Conservation (phyloP, 2,797 vertebrate genomes). For the Bradypodion pumilum region DNA sequence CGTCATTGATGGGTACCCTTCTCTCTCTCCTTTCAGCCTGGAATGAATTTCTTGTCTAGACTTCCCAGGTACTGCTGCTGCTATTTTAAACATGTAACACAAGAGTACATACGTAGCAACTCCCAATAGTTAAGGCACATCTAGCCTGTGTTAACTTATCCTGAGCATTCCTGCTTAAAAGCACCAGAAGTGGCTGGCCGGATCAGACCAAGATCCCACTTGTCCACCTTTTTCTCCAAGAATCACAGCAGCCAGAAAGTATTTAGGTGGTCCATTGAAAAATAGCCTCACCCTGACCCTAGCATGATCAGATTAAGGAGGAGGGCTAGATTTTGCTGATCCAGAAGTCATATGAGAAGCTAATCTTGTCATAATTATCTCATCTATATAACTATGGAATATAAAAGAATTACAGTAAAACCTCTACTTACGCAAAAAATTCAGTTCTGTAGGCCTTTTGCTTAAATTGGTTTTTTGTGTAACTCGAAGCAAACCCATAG, state of each 20-base stretch:
- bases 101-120: not conserved
- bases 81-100: not conserved
- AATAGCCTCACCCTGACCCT: not conserved
- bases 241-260: not conserved
- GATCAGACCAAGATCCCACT: not conserved
- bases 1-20: not conserved
- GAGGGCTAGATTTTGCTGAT: too few species aligned
- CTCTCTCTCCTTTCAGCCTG: not conserved
- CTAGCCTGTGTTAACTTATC: not conserved
- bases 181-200: not conserved
- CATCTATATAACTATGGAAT: not conserved
- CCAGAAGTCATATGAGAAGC: not conserved
- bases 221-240: not conserved
- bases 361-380: not conserved
- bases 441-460: too few species aligned
- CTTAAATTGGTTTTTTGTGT: too few species aligned
- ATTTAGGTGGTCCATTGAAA: not conserved
- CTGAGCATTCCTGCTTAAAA: not conserved
- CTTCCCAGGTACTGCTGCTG: not conserved
- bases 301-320: not conserved
- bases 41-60: not conserved
- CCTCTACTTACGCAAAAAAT: too few species aligned
- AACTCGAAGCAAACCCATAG: too few species aligned
- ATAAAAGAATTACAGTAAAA: not conserved
- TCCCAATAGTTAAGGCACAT: not conserved